These are phyloP conservation scores for Psittacula derbiana DNA, from an alignment of 2,797 vertebrate species.

Conservation along the genomic window DNA sequence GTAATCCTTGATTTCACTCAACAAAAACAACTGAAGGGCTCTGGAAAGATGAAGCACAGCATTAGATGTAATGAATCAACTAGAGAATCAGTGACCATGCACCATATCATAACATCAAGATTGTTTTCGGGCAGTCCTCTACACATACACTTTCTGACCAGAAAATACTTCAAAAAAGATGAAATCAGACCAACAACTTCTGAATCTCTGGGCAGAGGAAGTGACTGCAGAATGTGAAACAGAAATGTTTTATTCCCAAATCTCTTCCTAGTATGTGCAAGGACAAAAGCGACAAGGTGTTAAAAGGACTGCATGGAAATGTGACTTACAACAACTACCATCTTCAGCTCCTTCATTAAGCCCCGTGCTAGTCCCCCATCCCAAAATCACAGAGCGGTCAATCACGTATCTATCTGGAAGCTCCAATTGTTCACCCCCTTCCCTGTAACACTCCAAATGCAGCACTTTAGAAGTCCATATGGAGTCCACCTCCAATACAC, in stretches of 20 bases:
- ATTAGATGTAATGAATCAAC: background rate
- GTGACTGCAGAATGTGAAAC: background rate
- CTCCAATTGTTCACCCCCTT: background rate
- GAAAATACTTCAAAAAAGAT: background rate
- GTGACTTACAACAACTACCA: background rate
- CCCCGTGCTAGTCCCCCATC: background rate
- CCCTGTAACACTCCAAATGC: background rate
- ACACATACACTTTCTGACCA: background rate
- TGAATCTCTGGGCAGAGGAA: background rate
- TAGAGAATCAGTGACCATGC: background rate
- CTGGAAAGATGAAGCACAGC: background rate
- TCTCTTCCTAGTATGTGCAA: background rate
- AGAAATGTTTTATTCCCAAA: background rate
- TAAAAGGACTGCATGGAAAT: background rate
- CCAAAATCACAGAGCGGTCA: background rate
- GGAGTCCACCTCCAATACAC: constrained; percentile 28
- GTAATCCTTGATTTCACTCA: background rate
- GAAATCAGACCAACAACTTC: background rate
- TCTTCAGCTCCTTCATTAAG: background rate
- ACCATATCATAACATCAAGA: background rate
- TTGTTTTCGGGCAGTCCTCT: background rate
- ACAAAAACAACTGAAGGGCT: background rate
- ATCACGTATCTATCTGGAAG: background rate
- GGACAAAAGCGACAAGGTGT: background rate
- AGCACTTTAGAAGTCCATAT: background rate